Evolutionary conservation across 23 tunicate genomes (phyloP).

Genomic region (Trididemnum nubilum): DNA sequence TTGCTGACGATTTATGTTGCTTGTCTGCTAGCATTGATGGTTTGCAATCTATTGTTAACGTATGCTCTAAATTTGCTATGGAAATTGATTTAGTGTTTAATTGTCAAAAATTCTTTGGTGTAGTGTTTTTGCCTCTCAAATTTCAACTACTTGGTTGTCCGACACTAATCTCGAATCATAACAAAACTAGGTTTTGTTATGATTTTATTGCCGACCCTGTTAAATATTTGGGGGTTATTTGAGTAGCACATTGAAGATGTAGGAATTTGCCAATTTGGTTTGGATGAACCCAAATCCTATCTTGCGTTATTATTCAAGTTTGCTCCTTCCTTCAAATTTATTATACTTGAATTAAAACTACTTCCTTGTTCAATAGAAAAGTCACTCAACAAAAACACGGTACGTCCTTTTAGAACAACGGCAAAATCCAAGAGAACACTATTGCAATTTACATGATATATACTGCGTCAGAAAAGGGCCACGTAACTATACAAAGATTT

Average conservation of each 20-base stretch:
- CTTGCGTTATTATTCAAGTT: no score
- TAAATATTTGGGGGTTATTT: neutral
- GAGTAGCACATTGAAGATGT: neutral
- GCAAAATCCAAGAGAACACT: no score
- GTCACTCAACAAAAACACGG: no score
- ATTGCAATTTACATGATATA: no score
- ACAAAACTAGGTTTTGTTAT: neutral
- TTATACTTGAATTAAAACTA: no score
- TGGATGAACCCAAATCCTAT: no score
- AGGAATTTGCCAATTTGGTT: no score
- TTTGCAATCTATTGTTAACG: neutral
- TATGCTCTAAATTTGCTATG: neutral
- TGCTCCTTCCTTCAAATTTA: no score
- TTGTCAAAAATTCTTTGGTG: neutral
- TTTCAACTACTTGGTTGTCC: neutral
- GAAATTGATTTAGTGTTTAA: neutral
- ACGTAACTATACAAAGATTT: no score
- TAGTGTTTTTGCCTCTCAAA: neutral
- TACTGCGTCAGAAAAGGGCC: no score
- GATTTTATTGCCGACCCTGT: neutral
- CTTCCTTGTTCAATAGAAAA: no score
- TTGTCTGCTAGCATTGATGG: constrained; percentile 1
- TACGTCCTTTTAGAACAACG: no score
- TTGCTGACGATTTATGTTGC: constrained; percentile 10
- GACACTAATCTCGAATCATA: neutral